A percentile compares a stretch with the other conserved stretches of the same genome.
Conservation (phyloP, 2,113 vertebrate species). For the Nycticorax nycticorax region DNA sequence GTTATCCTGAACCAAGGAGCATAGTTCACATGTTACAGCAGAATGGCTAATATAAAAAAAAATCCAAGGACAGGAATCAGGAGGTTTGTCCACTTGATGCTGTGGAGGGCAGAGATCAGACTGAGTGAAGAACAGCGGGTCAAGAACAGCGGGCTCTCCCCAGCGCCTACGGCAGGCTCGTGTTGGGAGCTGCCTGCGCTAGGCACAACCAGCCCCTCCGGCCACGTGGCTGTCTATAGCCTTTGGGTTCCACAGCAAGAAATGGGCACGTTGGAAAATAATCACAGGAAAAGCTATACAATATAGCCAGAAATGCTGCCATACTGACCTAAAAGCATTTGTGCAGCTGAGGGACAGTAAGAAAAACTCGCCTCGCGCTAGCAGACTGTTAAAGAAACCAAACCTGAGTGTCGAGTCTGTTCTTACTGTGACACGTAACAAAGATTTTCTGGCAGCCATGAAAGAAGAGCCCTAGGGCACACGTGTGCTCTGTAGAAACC, state of each 20-base stretch:
- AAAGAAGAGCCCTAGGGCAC: not conserved
- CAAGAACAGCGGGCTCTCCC: not conserved
- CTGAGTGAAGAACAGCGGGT: rapidly evolving
- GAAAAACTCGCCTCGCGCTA: not conserved
- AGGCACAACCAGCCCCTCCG: not conserved
- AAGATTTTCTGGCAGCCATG: not conserved
- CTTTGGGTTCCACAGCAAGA: not conserved
- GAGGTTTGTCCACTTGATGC: not conserved
- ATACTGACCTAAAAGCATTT: not conserved
- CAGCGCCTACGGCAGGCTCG: not conserved
- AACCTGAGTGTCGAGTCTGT: not conserved
- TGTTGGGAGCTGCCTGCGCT: not conserved
- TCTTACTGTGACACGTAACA: not conserved
- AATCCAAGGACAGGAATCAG: not conserved
- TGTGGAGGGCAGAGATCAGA: not conserved
- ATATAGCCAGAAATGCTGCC: too few relatives aligned
- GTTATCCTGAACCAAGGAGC: not conserved
- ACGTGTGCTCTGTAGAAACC: not conserved
- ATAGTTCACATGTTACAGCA: rapidly evolving
- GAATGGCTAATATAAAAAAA: not conserved
- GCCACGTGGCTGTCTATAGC: not conserved
- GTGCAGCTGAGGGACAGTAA: not conserved
- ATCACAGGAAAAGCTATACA: not conserved
- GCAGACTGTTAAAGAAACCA: not conserved
- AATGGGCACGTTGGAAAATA: not conserved